Conservation (phyloP, 1,140 invertebrate genomes). For the Odontomachus brunneus region DNA sequence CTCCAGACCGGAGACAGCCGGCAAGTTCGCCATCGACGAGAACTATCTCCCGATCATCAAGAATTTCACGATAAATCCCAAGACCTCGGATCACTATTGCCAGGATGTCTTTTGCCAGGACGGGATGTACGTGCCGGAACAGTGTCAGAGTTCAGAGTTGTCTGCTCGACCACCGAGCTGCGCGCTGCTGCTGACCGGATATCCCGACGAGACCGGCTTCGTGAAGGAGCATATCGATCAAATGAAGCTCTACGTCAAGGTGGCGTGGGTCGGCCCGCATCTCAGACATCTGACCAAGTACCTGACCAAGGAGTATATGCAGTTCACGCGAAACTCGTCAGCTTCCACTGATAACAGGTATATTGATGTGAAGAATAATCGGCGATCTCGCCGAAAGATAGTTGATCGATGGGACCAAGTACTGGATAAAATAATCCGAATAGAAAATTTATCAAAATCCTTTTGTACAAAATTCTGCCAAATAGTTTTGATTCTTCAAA, state of each 20-base stretch:
- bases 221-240: constrained; percentile 86
- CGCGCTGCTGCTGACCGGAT: constrained; percentile 87
- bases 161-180: constrained; percentile 82
- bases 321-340: constrained; percentile 47
- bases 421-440: too few relatives aligned
- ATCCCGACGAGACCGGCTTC: constrained; percentile 85
- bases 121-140: constrained; percentile 87
- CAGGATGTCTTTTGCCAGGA: constrained; percentile 84
- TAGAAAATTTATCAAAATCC: too few relatives aligned
- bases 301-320: constrained; percentile 80
- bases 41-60: constrained; percentile 64
- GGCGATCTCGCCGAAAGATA: neutral
- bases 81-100: constrained; percentile 82
- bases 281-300: constrained; percentile 84
- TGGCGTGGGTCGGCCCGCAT: constrained; percentile 88
- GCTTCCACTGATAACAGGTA: constrained; percentile 35
- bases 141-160: constrained; percentile 82
- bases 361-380: neutral
- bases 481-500: too few relatives aligned
- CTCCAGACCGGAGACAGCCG: constrained; percentile 79
- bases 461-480: too few relatives aligned
- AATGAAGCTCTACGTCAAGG: constrained; percentile 86
- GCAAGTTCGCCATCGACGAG: constrained; percentile 83
- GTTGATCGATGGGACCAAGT: neutral
- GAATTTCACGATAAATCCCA: constrained; percentile 65